Evolutionary conservation across 2,797 vertebrate genomes (phyloP).

Genomic region (Myoxocephalus aenaeus): DNA sequence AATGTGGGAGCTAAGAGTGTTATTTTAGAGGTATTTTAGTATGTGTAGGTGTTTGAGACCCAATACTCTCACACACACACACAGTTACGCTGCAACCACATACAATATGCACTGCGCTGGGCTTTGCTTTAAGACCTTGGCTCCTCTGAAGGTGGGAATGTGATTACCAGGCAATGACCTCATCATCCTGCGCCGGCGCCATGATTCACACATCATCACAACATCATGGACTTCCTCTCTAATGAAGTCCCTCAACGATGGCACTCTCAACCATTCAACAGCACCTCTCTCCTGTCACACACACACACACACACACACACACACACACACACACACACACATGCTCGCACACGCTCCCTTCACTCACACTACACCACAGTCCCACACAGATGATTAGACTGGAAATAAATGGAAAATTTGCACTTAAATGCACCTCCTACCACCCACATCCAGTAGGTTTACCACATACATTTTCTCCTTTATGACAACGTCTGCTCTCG

Average conservation of each 20-base stretch:
- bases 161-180: constrained; percentile 85
- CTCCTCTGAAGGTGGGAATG: constrained; percentile 81
- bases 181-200: constrained; percentile 81
- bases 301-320: constrained; percentile 35
- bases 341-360: constrained; percentile 3
- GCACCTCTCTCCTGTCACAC: constrained; percentile 58
- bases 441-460: constrained; percentile 76
- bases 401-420: constrained; percentile 77
- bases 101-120: constrained; percentile 37
- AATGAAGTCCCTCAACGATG: constrained; percentile 85
- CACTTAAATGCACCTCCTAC: constrained; percentile 72
- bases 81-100: constrained; percentile 23
- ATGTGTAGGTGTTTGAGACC: constrained; percentile 61
- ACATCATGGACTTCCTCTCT: constrained; percentile 85
- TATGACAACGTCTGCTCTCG: constrained; percentile 65
- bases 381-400: constrained; percentile 71
- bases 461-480: constrained; percentile 70
- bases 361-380: constrained; percentile 40
- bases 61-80: constrained; percentile 26
- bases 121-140: constrained; percentile 72
- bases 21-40: constrained; percentile 67
- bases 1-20: constrained; percentile 28
- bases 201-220: constrained; percentile 87
- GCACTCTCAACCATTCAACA: constrained; percentile 56
- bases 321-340: constrained; percentile 10